Evolutionary conservation across 2,113 vertebrate species (phyloP), one percentile per base, ranked within the genome.

Genomic region (Larimichthys crocea): DNA sequence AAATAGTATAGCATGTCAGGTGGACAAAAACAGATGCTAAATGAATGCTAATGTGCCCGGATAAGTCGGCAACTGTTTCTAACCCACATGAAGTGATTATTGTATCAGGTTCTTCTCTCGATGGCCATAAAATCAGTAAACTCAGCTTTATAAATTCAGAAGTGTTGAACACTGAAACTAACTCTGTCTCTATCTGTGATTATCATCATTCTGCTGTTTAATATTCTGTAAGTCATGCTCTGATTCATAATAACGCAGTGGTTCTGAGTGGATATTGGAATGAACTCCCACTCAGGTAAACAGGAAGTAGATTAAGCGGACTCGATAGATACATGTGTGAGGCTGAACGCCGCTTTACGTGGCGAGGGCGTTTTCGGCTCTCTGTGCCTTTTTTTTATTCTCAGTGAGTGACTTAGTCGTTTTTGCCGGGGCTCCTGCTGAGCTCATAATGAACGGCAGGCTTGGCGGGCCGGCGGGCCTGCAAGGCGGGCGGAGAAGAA

Each of bases 381-480:
- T 78, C 53, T 61, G 40, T 74, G 72, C 55, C 35, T 40, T 40
- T 31, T 31, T 31, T 31, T 31, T 29, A 24, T 76, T 29, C 4
- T 22, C 85, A 60, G 82, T 42, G 48, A 84, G 84, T 40, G 79
- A 80, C 83, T 80, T 44, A 31, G 76, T 70, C 55, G 78, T 84
- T 85, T 26, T 66, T 89, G 63, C 73, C 15, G 46, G 67, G 11
- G 35, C 29, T 79, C 92, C 89, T 4, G 71, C 89, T 83, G 90
- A 86, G 90, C 53, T 46, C 67, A 57, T 92, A 90, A 92, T 89
- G 88, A 92, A 91, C 70, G 88, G 80, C 80, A 85, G 92, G 17
- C 84, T 31, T 31, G 90, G 35, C 35, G 44, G 78, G 87, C 89
- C 80, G 76, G 76, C n/a, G 76, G 84, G 87, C 72, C 80, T 78